Percentiles rank a stretch among this genome's conserved stretches.
Evolutionary conservation across 2,797 vertebrate species (phyloP).

Genomic region (Onychomys arenicola): DNA sequence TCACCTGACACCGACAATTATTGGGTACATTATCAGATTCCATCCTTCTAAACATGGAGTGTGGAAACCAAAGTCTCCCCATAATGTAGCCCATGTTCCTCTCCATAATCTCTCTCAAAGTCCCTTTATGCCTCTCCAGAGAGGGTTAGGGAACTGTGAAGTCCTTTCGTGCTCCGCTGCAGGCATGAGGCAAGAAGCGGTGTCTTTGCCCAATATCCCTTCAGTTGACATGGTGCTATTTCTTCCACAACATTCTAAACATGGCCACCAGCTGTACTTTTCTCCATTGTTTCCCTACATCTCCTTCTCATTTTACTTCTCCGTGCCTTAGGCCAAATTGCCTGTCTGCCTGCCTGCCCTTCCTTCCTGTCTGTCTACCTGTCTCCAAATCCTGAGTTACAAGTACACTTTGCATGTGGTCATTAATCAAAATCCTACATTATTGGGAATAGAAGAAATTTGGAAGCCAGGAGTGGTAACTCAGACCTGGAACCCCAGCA

Average conservation of each 20-base stretch:
- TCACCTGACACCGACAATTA: neutral
- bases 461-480: neutral
- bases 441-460: neutral
- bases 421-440: neutral
- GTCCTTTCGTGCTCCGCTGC: neutral
- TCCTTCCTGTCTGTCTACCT: neutral
- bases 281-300: fast-evolving
- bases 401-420: neutral
- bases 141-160: neutral
- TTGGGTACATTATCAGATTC: neutral
- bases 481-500: neutral
- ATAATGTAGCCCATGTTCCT: neutral
- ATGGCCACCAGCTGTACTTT: too few relatives aligned
- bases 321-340: neutral
- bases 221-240: neutral
- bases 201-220: neutral
- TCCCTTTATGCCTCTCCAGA: neutral
- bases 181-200: neutral
- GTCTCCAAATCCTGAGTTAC: neutral
- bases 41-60: neutral
- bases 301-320: neutral
- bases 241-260: neutral
- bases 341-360: neutral
- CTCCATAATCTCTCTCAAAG: neutral
- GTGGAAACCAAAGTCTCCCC: neutral